Evolutionary conservation across 2,888 invertebrate genomes (phyloP).

Genomic region (Yponomeuta sedellus): DNA sequence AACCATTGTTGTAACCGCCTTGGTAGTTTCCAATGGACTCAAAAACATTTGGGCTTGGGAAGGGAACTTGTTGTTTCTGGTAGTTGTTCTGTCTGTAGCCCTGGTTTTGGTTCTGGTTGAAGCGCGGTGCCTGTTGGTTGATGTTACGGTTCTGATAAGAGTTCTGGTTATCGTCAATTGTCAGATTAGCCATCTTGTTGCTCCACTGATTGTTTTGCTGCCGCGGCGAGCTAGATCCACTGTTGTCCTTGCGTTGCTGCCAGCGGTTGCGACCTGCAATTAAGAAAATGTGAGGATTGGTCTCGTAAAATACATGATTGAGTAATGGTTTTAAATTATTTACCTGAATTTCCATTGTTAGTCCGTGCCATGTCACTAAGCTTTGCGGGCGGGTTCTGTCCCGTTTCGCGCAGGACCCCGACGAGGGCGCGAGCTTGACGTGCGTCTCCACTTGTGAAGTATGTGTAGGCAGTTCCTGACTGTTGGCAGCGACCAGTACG

Average conservation of each 20-base stretch:
- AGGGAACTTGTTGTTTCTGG: slow-evolving; percentile 70
- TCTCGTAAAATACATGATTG: not conserved
- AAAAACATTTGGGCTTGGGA: slow-evolving; percentile 76
- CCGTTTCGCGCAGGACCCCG: slow-evolving; percentile 93
- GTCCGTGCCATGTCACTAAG: slow-evolving; percentile 84
- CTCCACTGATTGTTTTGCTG: slow-evolving; percentile 70
- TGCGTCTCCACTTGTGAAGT: slow-evolving; percentile 94
- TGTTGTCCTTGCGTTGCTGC: slow-evolving; percentile 77
- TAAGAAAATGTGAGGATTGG: slow-evolving; percentile 19
- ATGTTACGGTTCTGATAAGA: slow-evolving; percentile 48
- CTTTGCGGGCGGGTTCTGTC: slow-evolving; percentile 89
- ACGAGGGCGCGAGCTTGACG: slow-evolving; percentile 95
- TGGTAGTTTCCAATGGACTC: slow-evolving; percentile 76
- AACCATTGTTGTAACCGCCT: slow-evolving; percentile 66
- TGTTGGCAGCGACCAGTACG: slow-evolving; percentile 95
- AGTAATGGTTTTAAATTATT: slow-evolving; percentile 14
- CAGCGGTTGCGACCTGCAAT: slow-evolving; percentile 75
- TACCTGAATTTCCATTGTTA: slow-evolving; percentile 69
- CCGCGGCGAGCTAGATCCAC: slow-evolving; percentile 67
- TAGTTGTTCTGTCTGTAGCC: slow-evolving; percentile 66
- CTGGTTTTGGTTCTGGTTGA: slow-evolving; percentile 32
- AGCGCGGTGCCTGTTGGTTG: slow-evolving; percentile 34
- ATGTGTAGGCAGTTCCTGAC: slow-evolving; percentile 96
- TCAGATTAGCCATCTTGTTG: slow-evolving; percentile 62
- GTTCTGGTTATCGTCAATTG: slow-evolving; percentile 45